Conservation (phyloP, 1,140 invertebrate genomes). For the Pseudomyrmex dendroicus region DNA sequence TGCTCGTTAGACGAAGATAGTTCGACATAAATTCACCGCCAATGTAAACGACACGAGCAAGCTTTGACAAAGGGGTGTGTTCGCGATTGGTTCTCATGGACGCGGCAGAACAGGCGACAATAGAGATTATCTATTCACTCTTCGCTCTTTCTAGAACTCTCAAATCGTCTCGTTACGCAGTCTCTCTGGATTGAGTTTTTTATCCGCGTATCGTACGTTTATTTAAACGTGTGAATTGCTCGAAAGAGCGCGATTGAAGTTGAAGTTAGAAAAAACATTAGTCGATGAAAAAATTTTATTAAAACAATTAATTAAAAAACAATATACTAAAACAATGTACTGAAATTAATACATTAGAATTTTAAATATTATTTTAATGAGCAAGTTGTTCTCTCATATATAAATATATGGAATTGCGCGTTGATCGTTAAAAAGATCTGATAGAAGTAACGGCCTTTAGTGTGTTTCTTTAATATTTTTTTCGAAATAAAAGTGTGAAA, state of each 20-base stretch:
- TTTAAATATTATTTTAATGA: too few relatives aligned
- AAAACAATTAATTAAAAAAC: too few relatives aligned
- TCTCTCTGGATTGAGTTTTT: background rate
- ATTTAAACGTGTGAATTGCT: background rate
- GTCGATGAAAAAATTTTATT: too few relatives aligned
- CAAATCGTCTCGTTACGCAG: constrained; percentile 12
- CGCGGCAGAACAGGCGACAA: constrained; percentile 14
- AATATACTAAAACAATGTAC: too few relatives aligned
- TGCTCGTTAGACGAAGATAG: constrained; percentile 25
- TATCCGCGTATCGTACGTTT: background rate
- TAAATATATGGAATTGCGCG: too few relatives aligned
- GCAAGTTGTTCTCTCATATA: too few relatives aligned
- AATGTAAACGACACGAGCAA: constrained; percentile 33
- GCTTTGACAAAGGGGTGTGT: constrained; percentile 60
- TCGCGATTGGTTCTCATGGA: constrained; percentile 45
- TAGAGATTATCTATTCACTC: constrained; percentile 20
- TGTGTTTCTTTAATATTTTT: constrained; percentile 2
- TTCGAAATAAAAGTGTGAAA: background rate
- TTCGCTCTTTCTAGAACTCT: background rate
- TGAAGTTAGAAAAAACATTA: background rate
- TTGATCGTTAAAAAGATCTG: too few relatives aligned
- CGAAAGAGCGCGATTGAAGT: background rate
- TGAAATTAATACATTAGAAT: too few relatives aligned
- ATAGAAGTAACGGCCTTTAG: background rate
- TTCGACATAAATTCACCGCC: constrained; percentile 26